phyloP scores from a whole-genome alignment of 2,888 invertebrate genomes.

The Muschampia plurimacula region DNA sequence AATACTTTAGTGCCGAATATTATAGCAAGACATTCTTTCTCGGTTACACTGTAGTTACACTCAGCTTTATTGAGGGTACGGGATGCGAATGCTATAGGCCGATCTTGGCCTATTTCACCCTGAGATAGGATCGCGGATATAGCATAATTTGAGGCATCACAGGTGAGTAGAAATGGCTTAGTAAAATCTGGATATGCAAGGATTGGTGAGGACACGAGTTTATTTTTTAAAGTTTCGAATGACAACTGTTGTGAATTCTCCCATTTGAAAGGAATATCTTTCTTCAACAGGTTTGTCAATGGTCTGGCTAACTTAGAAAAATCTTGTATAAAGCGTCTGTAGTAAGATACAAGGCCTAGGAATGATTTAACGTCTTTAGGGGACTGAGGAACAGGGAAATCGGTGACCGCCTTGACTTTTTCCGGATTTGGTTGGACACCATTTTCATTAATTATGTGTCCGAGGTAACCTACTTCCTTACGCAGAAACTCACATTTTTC shows the following conservation, averaged over 20 bases:
- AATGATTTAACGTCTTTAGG: background rate
- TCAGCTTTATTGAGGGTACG: conserved; percentile 38
- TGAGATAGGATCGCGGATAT: conserved; percentile 45
- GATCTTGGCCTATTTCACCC: conserved; percentile 44
- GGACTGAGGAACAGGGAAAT: background rate
- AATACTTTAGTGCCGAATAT: conserved; percentile 41
- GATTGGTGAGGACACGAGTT: background rate
- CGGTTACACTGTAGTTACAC: conserved; percentile 34
- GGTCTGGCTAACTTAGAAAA: conserved; percentile 8
- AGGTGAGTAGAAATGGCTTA: conserved; percentile 22
- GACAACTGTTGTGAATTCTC: background rate
- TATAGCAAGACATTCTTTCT: conserved; percentile 41
- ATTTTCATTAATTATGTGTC: background rate
- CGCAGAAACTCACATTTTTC: background rate
- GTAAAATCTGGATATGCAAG: conserved; percentile 25
- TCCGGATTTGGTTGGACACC: background rate
- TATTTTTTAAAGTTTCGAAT: background rate
- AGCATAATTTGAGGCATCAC: conserved; percentile 38
- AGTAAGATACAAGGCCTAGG: background rate
- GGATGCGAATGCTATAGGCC: conserved; percentile 41
- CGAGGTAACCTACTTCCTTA: background rate
- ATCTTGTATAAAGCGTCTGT: background rate
- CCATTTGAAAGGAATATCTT: background rate
- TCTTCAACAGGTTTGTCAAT: background rate
- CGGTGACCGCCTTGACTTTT: background rate